phyloP scores from a whole-genome alignment of 2,797 vertebrate species.

The Anas acuta region DNA sequence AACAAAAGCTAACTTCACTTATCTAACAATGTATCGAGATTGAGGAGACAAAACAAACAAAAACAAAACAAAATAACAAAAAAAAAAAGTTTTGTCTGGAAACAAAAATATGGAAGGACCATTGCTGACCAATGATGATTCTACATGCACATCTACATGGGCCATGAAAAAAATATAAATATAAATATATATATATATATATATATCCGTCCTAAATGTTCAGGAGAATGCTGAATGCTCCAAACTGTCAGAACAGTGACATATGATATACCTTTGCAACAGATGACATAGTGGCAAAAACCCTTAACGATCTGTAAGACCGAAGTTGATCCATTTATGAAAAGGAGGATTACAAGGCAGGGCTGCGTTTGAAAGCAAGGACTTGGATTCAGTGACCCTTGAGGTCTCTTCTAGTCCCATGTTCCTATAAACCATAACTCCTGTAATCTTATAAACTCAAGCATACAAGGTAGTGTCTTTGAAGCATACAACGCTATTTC shows the following conservation, averaged over 20 bases:
- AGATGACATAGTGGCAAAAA: neutral
- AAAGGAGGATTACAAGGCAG: neutral
- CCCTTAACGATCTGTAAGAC: neutral
- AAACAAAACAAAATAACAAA: no score
- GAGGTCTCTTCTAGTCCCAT: neutral
- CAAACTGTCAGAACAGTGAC: neutral
- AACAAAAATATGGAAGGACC: neutral
- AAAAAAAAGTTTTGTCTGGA: rapidly evolving
- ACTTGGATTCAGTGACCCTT: neutral
- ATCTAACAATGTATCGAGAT: neutral
- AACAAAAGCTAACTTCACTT: neutral
- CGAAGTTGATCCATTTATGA: neutral
- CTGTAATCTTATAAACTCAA: neutral
- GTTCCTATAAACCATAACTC: neutral
- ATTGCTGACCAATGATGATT: neutral
- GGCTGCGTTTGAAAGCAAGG: neutral
- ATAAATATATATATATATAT: no score
- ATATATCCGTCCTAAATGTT: neutral
- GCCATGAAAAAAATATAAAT: no score
- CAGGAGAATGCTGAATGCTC: neutral
- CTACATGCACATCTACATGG: neutral
- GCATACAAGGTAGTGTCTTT: neutral
- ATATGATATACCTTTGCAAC: neutral
- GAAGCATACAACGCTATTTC: neutral
- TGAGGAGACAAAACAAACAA: neutral